A percentile compares a stretch with the other conserved stretches of the same genome.
These are phyloP conservation scores for human DNA, from an alignment of 2,113 vertebrate genomes.

Conservation along the genomic window GRCh38 chr20:37729001-37729500, in stretches of 20 bases:
- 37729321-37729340: conserved; percentile 30
- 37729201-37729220: neutral
- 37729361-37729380: conserved; percentile 49
- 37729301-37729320: conserved; percentile 39
- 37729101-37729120: neutral
- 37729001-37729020: neutral
- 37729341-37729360: conserved; percentile 38
- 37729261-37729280: conserved; percentile 12
- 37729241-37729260: conserved; percentile 26
- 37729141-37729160: neutral
- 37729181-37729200: neutral
- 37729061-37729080: conserved; percentile 15
- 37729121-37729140: neutral
- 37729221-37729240: neutral
- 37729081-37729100: conserved; percentile 10
- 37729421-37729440: conserved; percentile 33
- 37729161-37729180: neutral
- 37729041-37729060: neutral
- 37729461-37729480: neutral
- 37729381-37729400: conserved; percentile 35
- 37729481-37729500: conserved; percentile 36
- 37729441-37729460: neutral
- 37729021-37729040: neutral
- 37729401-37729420: neutral
- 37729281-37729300: conserved; percentile 20